Evolutionary conservation across 2,797 vertebrate genomes (phyloP), one percentile per base, ranked within the genome.

Genomic region (Calcarius lapponicus): DNA sequence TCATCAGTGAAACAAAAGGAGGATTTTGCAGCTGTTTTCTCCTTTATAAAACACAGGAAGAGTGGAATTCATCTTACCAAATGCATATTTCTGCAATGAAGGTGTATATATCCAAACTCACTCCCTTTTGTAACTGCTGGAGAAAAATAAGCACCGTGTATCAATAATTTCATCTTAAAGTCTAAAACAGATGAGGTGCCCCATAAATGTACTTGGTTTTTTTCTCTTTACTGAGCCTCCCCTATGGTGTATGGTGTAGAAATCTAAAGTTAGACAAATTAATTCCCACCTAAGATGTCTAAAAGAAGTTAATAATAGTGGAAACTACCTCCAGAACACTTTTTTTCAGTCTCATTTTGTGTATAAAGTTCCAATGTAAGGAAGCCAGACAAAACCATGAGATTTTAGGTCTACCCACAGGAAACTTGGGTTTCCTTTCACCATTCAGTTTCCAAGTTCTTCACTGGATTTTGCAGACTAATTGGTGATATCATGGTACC

Each of bases 161-260:
- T 64, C 10, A 57, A 85, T 69, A 50, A 42, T 61, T 48, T 87
- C 34, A 69, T 53, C 28, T 2, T 73, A 31, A 70, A 74, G 17
- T 43, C 25, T 81, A 48, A 80, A 92, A 67, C 4, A 80, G n/a
- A 48, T 31, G 6, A 74, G 3, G 7, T 60, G 8, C 1, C 9
- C 56, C 0, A 0, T 43, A 66, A 48, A 51, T 4, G 0, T 21
- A 38, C 64, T 65, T 51, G 9, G 13, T 22, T 50, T 74, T 38
- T 86, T 64, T 32, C 32, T 74, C 32, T 88, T 12, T 25, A 31
- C 6, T 20, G 38, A 88, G 7, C 32, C 29, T 78, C 31, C 7
- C 6, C 36, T 64, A n/a, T 62, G 6, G 6, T 36, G 22, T 67
- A 5, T 20, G n/a, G 34, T 69, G 16, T 24, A 56, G 43, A 84